phyloP scores from a whole-genome alignment of 2,888 invertebrate genomes.

The Rotaria magnacalcarata region DNA sequence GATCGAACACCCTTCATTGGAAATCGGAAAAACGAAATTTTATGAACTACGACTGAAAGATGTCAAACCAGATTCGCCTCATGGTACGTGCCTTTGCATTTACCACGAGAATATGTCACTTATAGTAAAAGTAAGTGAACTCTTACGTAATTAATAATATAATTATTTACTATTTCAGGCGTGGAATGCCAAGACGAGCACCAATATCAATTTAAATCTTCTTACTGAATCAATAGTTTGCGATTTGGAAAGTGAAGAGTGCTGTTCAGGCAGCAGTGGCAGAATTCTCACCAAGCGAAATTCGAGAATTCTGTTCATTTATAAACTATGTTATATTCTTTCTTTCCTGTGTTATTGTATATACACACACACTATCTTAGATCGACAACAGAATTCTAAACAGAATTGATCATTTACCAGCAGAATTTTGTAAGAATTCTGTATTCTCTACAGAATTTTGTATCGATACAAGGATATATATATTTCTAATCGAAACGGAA shows the following conservation, averaged over 20 bases:
- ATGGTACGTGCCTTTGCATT: neutral
- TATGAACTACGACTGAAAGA: neutral
- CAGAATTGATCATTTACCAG: no score
- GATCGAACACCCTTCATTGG: neutral
- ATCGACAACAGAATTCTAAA: no score
- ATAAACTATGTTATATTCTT: no score
- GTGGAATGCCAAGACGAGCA: neutral
- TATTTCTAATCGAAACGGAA: no score
- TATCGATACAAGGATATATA: no score
- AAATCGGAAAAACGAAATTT: neutral
- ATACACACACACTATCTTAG: no score
- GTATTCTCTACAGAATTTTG: no score
- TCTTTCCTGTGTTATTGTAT: no score
- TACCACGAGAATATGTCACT: neutral
- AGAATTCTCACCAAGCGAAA: no score
- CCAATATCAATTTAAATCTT: neutral
- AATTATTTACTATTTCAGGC: neutral
- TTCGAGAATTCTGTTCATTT: no score
- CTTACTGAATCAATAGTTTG: neutral
- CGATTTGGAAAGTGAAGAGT: neutral
- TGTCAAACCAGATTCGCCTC: neutral
- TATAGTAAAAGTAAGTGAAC: neutral
- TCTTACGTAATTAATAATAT: neutral
- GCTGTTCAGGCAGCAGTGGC: neutral
- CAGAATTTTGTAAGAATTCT: no score